These are phyloP conservation scores for Mionectes macconnelli DNA, from an alignment of 2,113 vertebrate genomes.

Conservation along the genomic window DNA sequence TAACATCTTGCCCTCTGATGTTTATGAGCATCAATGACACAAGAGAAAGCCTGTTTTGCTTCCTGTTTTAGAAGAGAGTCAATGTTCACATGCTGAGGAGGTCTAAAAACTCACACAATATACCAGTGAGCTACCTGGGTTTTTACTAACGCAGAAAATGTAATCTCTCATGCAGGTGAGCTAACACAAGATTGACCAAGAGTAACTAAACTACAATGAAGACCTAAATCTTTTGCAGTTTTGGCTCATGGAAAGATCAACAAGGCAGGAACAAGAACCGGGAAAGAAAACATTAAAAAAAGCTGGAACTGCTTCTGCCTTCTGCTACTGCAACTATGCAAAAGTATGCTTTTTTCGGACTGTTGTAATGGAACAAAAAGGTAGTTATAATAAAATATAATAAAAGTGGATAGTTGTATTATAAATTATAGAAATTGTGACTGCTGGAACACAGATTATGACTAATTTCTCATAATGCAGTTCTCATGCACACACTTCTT, in stretches of 20 bases:
- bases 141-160: neutral
- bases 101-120: neutral
- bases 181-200: neutral
- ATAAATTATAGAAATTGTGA: neutral
- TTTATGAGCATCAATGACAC: neutral
- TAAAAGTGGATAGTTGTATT: neutral
- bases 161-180: neutral
- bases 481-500: neutral
- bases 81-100: neutral
- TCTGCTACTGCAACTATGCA: neutral
- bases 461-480: neutral
- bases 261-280: neutral
- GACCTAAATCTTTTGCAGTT: neutral
- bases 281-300: neutral
- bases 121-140: neutral
- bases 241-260: neutral
- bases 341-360: neutral
- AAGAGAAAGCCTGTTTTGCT: neutral
- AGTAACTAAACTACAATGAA: neutral
- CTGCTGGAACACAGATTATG: neutral
- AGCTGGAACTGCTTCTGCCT: neutral
- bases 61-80: neutral
- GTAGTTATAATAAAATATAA: no score
- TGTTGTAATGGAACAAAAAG: neutral
- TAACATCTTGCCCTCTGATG: neutral